Evolutionary conservation across 1,140 invertebrate genomes (phyloP), one percentile per base, ranked within the genome.

Genomic region (Brachystomella parvula): DNA sequence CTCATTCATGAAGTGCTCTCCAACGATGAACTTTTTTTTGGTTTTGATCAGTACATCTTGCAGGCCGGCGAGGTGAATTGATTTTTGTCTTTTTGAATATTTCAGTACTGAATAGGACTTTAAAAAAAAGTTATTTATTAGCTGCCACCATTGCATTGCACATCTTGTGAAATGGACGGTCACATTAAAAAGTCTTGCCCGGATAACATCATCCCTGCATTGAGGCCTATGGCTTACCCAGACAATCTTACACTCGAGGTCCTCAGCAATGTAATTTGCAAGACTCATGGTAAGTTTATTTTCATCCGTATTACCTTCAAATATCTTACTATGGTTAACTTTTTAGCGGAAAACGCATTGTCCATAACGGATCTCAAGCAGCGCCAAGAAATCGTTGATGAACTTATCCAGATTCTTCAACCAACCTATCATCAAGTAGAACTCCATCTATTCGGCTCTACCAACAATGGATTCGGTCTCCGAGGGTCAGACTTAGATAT

Each of bases 381-480:
- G 6, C 71, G 81, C 58, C 74, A 77, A 61, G 61, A 67, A 35
- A 77, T 83, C 59, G 69, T 80, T 26, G 33, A 12, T 49, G 71
- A 59, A 76, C 79, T 78, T 65, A 76, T 47, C 1, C 17, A 21
- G 21, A n/a, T 47, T 61, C 47, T 83, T 21, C 70, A 70, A 6
- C 56, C 61, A 17, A 66, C 67, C 1, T 78, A 74, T 71, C 70
- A 75, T 75, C 78, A 79, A 69, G 28, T 68, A 81, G 70, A 75
- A 17, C 71, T 86, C 0, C 66, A 75, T 30, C 70, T 84, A 60
- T 86, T 85, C 80, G 85, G 85, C 1, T 86, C 85, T 1, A 83
- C 83, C 0, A 77, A 77, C 65, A 86, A 86, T 80, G 84, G 85
- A 3, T 86, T 86, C 79, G 84, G 83, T 2, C 81, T 84, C 69